Evolutionary conservation across 2,797 vertebrate species (phyloP).

Genomic region (Novumbra hubbsi): DNA sequence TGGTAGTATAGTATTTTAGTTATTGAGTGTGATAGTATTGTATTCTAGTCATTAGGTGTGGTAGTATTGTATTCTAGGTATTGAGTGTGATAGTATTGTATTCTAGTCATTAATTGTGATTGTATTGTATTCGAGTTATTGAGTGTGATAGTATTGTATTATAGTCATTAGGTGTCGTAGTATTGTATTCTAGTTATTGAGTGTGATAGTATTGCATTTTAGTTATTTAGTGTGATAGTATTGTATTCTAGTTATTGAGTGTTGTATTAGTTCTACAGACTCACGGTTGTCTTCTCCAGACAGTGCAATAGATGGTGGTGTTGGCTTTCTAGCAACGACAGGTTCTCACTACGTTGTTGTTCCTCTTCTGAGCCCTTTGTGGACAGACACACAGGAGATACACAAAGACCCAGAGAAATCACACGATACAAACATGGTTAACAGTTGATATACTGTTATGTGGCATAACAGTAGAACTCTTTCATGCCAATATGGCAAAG

Average conservation of each 20-base stretch:
- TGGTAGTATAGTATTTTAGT: neutral
- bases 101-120: neutral
- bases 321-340: conserved; percentile 90
- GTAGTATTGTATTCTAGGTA: no score
- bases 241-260: neutral
- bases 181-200: neutral
- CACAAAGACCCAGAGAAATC: conserved; percentile 6
- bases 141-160: neutral
- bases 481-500: neutral
- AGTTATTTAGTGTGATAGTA: neutral
- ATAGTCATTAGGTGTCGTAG: neutral
- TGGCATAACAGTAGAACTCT: neutral
- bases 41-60: neutral
- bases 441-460: neutral
- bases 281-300: conserved; percentile 96
- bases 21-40: neutral
- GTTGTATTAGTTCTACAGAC: conserved; percentile 47
- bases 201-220: neutral
- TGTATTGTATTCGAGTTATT: neutral
- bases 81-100: neutral
- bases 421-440: conserved; percentile 1
- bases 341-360: conserved; percentile 78
- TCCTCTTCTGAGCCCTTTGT: conserved; percentile 84
- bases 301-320: conserved; percentile 98
- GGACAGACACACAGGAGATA: conserved; percentile 9